phyloP scores from a whole-genome alignment of 2,797 vertebrate species.

The Emydoidea blandingii region DNA sequence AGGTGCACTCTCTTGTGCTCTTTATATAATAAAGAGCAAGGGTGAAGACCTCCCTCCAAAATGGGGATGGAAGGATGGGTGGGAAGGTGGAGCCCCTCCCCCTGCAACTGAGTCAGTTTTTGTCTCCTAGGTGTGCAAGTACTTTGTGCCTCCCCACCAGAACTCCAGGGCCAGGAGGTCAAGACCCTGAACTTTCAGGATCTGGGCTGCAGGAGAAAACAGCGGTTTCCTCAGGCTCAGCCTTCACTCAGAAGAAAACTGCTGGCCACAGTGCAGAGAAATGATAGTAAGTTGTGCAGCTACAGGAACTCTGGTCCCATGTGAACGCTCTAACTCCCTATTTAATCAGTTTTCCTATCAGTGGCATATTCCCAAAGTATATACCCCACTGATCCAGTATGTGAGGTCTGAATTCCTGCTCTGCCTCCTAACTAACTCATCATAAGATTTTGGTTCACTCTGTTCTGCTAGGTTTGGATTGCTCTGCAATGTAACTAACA shows the following conservation, averaged over 20 bases:
- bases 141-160: neutral
- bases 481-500: neutral
- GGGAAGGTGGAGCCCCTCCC: accelerated
- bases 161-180: neutral
- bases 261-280: neutral
- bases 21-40: neutral
- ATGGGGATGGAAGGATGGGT: neutral
- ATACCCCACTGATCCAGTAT: neutral
- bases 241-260: neutral
- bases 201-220: slow-evolving; percentile 43
- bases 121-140: slow-evolving; percentile 62
- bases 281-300: slow-evolving; percentile 64
- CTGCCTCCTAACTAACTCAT: neutral
- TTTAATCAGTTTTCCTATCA: neutral
- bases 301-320: neutral
- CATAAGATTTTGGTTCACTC: neutral
- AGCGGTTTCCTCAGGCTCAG: slow-evolving; percentile 7
- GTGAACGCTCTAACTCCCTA: neutral
- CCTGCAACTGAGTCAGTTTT: neutral
- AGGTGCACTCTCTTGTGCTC: accelerated
- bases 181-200: slow-evolving; percentile 33
- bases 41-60: accelerated
- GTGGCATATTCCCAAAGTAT: neutral
- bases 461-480: neutral
- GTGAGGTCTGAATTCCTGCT: neutral